Percentiles rank a stretch among this genome's conserved stretches.
Evolutionary conservation across 2,113 vertebrate genomes (phyloP).

Genomic region (Morphnarchus princeps): DNA sequence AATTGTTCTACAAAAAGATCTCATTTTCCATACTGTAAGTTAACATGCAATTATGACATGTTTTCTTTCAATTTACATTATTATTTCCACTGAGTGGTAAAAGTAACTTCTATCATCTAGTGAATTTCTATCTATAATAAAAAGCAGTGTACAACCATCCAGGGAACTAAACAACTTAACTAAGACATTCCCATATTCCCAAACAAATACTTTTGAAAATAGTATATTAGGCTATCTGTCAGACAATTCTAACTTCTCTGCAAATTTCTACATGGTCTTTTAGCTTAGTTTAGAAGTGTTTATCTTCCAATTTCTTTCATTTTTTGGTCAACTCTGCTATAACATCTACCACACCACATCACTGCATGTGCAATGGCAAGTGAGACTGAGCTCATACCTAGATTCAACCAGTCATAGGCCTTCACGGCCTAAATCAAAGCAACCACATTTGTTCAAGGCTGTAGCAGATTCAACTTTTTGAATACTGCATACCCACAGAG

Average conservation of each 20-base stretch:
- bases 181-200: not conserved
- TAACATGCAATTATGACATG: not conserved
- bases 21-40: not conserved
- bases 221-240: not conserved
- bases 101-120: not conserved
- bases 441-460: not conserved
- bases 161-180: not conserved
- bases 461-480: not conserved
- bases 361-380: rapidly evolving
- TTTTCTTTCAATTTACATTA: not conserved
- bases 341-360: not conserved
- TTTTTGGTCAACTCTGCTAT: not conserved
- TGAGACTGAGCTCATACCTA: not conserved
- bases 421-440: not conserved
- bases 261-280: not conserved
- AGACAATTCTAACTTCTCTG: not conserved
- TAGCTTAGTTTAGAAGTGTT: not conserved
- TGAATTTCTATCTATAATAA: not conserved
- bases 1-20: not conserved
- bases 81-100: slow-evolving; percentile 4
- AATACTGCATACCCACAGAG: not conserved
- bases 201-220: not conserved
- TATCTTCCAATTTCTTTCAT: not conserved
- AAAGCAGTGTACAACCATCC: not conserved
- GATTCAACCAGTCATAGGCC: not conserved